phyloP scores from a whole-genome alignment of 2,797 vertebrate genomes.

The Xiphorhynchus erythropygius region DNA sequence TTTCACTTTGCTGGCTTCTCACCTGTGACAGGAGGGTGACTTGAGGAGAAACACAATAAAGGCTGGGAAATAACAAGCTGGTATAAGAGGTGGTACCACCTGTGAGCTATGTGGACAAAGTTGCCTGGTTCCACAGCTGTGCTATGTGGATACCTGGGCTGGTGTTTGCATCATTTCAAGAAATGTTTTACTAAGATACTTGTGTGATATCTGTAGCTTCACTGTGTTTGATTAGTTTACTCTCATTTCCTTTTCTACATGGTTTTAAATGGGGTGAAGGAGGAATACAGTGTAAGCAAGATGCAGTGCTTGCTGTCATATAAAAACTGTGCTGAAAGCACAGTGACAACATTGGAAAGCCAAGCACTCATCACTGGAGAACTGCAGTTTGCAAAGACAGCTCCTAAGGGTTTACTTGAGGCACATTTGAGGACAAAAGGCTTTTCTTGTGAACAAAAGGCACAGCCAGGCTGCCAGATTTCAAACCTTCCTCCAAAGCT shows the following conservation, averaged over 20 bases:
- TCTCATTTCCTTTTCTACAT: neutral
- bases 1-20: neutral
- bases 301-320: neutral
- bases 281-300: neutral
- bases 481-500: neutral
- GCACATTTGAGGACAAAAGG: neutral
- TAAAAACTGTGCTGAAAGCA: neutral
- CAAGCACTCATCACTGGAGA: neutral
- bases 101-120: neutral
- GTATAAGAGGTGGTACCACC: accelerated
- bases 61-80: neutral
- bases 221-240: neutral
- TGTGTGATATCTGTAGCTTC: neutral
- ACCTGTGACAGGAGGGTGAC: accelerated
- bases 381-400: neutral
- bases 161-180: neutral
- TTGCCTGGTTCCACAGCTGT: neutral
- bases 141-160: neutral
- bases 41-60: neutral
- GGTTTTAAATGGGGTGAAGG: neutral
- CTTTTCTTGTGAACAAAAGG: neutral
- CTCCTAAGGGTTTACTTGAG: neutral
- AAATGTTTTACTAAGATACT: neutral
- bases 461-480: neutral
- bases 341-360: neutral